Evolutionary conservation across 2,113 vertebrate genomes (phyloP).

Genomic region (Chunga burmeisteri): DNA sequence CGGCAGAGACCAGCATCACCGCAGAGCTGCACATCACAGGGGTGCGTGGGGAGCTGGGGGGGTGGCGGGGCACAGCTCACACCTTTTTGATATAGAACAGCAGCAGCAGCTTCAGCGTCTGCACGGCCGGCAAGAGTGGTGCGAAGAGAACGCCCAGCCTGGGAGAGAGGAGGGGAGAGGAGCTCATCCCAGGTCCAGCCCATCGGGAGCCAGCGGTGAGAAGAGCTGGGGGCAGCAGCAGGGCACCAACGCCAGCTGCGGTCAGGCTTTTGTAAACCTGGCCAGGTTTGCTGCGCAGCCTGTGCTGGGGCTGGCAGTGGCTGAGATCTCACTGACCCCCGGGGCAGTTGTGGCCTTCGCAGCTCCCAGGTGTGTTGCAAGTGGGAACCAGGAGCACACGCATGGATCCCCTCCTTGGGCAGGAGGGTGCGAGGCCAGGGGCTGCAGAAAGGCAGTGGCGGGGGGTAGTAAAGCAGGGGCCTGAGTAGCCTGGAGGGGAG

Average conservation of each 20-base stretch:
- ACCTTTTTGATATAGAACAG: slow-evolving; percentile 94
- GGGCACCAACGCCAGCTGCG: rapidly evolving
- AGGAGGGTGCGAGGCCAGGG: not conserved
- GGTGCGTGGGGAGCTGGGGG: rapidly evolving
- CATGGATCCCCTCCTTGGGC: not conserved
- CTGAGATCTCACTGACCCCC: not conserved
- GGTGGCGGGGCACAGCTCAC: not conserved
- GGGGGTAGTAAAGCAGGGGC: not conserved
- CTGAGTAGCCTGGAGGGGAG: not conserved
- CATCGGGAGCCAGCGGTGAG: rapidly evolving
- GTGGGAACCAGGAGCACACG: rapidly evolving
- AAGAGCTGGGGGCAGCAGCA: not conserved
- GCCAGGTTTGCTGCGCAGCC: not conserved
- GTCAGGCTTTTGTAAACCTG: rapidly evolving
- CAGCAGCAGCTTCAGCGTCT: slow-evolving; percentile 85
- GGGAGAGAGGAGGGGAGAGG: not conserved
- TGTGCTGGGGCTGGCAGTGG: not conserved
- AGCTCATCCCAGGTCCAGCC: not conserved
- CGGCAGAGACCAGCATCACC: not conserved
- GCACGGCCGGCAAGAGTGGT: slow-evolving; percentile 84
- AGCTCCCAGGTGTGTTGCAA: not conserved
- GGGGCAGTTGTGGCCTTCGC: not conserved
- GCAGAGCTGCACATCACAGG: rapidly evolving
- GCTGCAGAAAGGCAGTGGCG: not conserved
- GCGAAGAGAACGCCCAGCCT: slow-evolving; percentile 89